Percentiles rank a stretch among this genome's conserved stretches.
Conservation (phyloP, 2,113 vertebrate species). For the Lontra canadensis region DNA sequence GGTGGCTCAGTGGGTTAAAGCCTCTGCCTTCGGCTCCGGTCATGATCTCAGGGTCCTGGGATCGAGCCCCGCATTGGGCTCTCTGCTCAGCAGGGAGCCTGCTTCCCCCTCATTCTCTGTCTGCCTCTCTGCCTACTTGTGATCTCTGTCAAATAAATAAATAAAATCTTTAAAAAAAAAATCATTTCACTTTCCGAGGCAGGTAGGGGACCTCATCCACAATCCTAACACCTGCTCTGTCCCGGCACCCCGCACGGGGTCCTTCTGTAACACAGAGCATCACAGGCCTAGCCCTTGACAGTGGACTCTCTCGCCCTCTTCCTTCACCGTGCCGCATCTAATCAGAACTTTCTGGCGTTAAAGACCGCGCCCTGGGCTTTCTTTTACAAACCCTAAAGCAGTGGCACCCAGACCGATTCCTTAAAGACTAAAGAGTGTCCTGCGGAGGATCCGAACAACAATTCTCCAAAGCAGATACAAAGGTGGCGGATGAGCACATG, state of each 20-base stretch:
- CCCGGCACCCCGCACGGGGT: neutral
- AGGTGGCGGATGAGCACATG: fast-evolving
- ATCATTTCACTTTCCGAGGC: neutral
- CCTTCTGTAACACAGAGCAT: neutral
- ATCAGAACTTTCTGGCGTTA: neutral
- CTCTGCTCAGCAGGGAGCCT: too few species aligned
- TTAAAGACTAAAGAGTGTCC: neutral
- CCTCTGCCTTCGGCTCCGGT: too few species aligned
- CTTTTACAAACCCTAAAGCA: neutral
- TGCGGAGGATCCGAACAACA: neutral
- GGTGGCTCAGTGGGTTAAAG: too few species aligned
- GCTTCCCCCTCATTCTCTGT: too few species aligned
- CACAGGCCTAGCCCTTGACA: neutral
- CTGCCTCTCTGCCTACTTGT: too few species aligned
- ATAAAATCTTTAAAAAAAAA: neutral
- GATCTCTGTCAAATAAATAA: too few species aligned
- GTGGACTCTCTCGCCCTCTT: neutral
- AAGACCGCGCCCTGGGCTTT: neutral
- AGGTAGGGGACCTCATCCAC: neutral
- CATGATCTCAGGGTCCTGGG: too few species aligned
- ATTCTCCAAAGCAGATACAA: neutral
- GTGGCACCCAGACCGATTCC: neutral
- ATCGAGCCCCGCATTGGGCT: too few species aligned
- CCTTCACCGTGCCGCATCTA: neutral
- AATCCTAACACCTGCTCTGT: neutral